Evolutionary conservation across 2,113 vertebrate species (phyloP).

Genomic region (Brachyhypopomus occidentalis): DNA sequence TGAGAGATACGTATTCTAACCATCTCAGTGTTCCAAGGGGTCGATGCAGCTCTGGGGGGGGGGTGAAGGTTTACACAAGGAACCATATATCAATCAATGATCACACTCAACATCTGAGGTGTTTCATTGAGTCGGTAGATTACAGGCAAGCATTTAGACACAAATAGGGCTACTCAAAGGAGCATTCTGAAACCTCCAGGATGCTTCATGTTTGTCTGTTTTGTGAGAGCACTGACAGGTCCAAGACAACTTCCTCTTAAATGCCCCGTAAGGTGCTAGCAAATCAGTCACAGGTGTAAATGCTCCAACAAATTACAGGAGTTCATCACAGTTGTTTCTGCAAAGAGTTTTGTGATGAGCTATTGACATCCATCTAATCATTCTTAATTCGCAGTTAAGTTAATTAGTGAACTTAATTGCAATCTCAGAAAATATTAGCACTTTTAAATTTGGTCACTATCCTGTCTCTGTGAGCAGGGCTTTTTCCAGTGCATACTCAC

Average conservation of each 20-base stretch:
- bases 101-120: background rate
- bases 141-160: background rate
- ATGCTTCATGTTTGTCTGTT: background rate
- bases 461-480: background rate
- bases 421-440: background rate
- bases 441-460: background rate
- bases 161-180: background rate
- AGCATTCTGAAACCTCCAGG: background rate
- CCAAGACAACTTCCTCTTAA: background rate
- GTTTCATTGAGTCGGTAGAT: background rate
- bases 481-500: conserved; percentile 29
- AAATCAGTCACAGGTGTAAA: background rate
- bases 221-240: background rate
- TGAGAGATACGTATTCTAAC: background rate
- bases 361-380: background rate
- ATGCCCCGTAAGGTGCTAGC: background rate
- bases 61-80: background rate
- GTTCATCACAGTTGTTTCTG: background rate
- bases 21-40: background rate
- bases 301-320: background rate
- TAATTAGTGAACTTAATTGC: background rate
- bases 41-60: background rate
- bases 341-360: background rate
- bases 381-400: background rate
- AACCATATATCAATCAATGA: background rate